Conservation (phyloP, 2,888 invertebrate genomes). For the Celastrina argiolus region DNA sequence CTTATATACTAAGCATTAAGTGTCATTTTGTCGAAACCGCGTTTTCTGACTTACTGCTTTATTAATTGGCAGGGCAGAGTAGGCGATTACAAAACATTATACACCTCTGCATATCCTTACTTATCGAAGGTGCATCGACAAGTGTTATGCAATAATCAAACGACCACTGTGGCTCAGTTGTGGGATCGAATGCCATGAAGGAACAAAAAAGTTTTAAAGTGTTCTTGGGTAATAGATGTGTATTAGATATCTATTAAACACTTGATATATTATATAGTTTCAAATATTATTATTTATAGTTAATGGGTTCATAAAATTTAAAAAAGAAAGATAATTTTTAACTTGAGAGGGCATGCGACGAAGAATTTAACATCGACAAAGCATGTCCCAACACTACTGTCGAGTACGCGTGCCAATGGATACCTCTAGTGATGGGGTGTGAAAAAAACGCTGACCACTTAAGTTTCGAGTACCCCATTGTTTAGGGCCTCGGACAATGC, state of each 20-base stretch:
- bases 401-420: slow-evolving; percentile 62
- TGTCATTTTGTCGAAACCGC: too few species aligned
- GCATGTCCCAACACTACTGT: not conserved
- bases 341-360: not conserved
- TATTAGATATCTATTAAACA: too few species aligned
- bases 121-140: not conserved
- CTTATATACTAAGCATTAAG: too few species aligned
- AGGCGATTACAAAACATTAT: slow-evolving; percentile 1
- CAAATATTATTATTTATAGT: not conserved
- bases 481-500: slow-evolving; percentile 51
- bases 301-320: not conserved
- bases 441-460: slow-evolving; percentile 64
- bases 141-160: not conserved
- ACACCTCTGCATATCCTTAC: slow-evolving; percentile 14
- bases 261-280: not conserved
- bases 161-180: too few species aligned
- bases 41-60: too few species aligned
- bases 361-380: not conserved
- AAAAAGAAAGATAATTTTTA: not conserved
- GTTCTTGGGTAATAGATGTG: too few species aligned
- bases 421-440: slow-evolving; percentile 39
- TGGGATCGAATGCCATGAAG: too few species aligned
- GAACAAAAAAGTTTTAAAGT: too few species aligned
- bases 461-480: slow-evolving; percentile 59
- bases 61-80: too few species aligned